Percentiles rank a stretch among this genome's conserved stretches.
Conservation (phyloP, 2,113 vertebrate genomes). For the Colaptes auratus region DNA sequence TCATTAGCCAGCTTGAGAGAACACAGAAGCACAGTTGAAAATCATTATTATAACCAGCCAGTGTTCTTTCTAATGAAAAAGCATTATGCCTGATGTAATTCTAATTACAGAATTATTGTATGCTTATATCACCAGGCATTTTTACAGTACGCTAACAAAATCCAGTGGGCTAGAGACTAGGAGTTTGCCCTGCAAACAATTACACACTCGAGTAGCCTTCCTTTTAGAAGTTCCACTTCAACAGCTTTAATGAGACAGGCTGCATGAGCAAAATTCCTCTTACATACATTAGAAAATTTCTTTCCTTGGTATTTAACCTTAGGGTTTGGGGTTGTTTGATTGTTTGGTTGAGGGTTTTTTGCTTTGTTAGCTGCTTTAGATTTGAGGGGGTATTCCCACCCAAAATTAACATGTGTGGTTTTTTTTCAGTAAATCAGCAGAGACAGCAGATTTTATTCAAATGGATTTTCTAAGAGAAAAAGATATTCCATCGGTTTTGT, state of each 20-base stretch:
- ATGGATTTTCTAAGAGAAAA: neutral
- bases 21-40: neutral
- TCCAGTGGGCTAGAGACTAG: neutral
- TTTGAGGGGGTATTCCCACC: accelerated
- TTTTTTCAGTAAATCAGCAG: neutral
- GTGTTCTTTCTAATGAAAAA: constrained; percentile 14
- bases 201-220: neutral
- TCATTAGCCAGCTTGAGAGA: neutral
- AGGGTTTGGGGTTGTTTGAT: neutral
- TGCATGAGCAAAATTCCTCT: constrained; percentile 9
- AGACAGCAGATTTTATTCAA: neutral
- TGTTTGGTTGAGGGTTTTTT: neutral
- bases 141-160: neutral
- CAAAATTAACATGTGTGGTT: neutral
- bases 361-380: neutral
- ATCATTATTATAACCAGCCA: neutral
- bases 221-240: constrained; percentile 25
- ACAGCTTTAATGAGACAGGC: constrained; percentile 32
- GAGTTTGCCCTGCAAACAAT: constrained; percentile 14
- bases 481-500: accelerated
- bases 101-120: constrained; percentile 42
- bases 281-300: neutral
- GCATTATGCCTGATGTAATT: constrained; percentile 34
- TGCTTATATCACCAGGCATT: neutral
- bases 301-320: neutral